Percentiles rank a stretch among this genome's conserved stretches.
phyloP scores from a whole-genome alignment of 1,140 invertebrate species.

The Anagrus nilaparvatae region DNA sequence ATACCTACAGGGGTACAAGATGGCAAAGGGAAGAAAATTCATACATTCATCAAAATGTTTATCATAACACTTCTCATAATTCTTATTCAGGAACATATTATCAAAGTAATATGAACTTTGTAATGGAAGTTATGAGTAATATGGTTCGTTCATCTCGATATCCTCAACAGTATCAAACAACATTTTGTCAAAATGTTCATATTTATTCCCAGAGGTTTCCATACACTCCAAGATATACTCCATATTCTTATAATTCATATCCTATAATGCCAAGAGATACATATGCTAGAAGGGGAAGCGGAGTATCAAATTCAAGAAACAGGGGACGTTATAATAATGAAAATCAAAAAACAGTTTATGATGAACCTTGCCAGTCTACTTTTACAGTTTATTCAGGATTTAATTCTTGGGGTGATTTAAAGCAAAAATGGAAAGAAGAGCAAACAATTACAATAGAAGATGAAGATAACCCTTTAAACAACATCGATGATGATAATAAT shows the following conservation, averaged over 20 bases:
- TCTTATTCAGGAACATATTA: constrained; percentile 6
- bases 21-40: constrained; percentile 4
- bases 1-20: constrained; percentile 4
- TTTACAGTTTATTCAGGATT: constrained; percentile 26
- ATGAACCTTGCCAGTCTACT: constrained; percentile 21
- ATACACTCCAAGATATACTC: constrained; percentile 1
- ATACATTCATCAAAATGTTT: constrained; percentile 11
- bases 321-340: background rate
- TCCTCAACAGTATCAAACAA: constrained; percentile 14
- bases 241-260: constrained; percentile 6
- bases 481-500: constrained; percentile 18
- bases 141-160: constrained; percentile 12
- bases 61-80: constrained; percentile 10
- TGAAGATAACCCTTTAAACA: constrained; percentile 25
- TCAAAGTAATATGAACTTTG: constrained; percentile 14
- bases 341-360: background rate
- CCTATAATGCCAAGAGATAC: background rate
- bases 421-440: constrained; percentile 34
- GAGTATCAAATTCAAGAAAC: background rate
- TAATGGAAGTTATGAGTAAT: constrained; percentile 15
- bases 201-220: constrained; percentile 3
- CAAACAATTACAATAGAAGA: constrained; percentile 39
- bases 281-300: constrained; percentile 6
- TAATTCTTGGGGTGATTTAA: constrained; percentile 34
- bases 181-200: constrained; percentile 13